These are phyloP conservation scores for Trisateles emortualis DNA, from an alignment of 2,888 invertebrate genomes.

Conservation along the genomic window DNA sequence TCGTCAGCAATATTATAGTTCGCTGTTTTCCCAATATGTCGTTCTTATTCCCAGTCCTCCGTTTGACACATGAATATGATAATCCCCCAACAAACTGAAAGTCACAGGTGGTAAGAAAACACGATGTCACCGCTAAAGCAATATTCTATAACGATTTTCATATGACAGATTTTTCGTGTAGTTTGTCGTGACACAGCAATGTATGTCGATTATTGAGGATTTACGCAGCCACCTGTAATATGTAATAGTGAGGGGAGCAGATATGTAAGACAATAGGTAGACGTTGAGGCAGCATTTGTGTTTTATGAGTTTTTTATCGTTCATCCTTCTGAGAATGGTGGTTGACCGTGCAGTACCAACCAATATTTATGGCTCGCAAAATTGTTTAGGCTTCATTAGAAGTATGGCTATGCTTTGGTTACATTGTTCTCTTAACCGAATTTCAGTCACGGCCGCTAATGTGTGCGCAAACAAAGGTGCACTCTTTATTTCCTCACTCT, in stretches of 20 bases:
- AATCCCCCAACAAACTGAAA: conserved; percentile 55
- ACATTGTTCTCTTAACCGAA: no score
- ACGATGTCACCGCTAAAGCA: conserved; percentile 48
- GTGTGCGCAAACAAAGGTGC: no score
- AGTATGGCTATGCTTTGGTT: background rate
- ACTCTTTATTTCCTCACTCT: no score
- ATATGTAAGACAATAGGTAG: conserved; percentile 48
- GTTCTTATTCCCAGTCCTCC: conserved; percentile 42
- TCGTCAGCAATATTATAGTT: conserved; percentile 29
- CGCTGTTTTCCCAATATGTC: conserved; percentile 45
- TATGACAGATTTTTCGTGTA: conserved; percentile 53
- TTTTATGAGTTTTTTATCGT: conserved; percentile 56
- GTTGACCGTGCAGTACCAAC: conserved; percentile 41
- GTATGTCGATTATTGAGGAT: conserved; percentile 52
- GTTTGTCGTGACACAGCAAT: conserved; percentile 48
- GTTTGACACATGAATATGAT: conserved; percentile 60
- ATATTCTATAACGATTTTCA: conserved; percentile 52
- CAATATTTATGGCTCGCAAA: background rate
- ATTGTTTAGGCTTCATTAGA: background rate
- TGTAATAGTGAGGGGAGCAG: conserved; percentile 24
- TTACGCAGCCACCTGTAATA: conserved; percentile 48
- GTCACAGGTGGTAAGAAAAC: conserved; percentile 52
- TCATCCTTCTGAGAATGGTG: conserved; percentile 49
- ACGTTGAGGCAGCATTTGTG: conserved; percentile 40
- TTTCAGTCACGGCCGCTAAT: no score